Base-by-base conservation (phyloP, 1,140 invertebrate species). In the Hydropsyche tenuis region DNA sequence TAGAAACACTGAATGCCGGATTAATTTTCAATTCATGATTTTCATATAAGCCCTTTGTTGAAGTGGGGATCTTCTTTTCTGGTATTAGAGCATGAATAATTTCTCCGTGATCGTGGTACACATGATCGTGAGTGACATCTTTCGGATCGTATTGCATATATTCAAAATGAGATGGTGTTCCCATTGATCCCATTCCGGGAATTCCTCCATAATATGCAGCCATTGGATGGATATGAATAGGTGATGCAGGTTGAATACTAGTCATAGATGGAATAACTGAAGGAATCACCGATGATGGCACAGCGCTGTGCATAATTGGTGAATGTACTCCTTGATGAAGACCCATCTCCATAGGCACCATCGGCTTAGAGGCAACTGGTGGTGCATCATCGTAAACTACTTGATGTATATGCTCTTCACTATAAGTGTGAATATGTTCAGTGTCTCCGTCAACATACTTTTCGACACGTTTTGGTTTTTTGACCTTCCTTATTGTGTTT, bases 321-420 rank as follows among this genome's bases (percentile, higher is more conserved):
- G 73, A 16, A 12, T 68, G 48, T 48, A 66, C 51, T 3, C 72
- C 66, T 37, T 76, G 75, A 12, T 76, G 75, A 1, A 73, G 27
- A 9, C 69, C 75, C 22, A 72, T 20, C 14, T 77, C 73, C 27
- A 69, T 42, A 3, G 73, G 75, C 20, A 77, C 12, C 12, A 73
- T 48, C 7, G 70, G 7, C 0, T 69, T n/a, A 3, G 73, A 14
- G n/a, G 6, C 64, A 23, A 23, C 42, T 4, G 25, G 20, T 7
- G 72, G 46, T 6, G 78, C 79, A 37, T 82, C 80, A 66, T 84
- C 81, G 72, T 80, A 84, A 1, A 84, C 79, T 48, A 84, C 60
- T 76, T 86, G 85, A 73, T 86, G 85, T 69, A 86, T 82, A 46
- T 86, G 85, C 74, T 86, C 85, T 77, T 86, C 85, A 43, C 81